Base-by-base conservation (phyloP, 2,888 invertebrate genomes). In the Orgyia antiqua region DNA sequence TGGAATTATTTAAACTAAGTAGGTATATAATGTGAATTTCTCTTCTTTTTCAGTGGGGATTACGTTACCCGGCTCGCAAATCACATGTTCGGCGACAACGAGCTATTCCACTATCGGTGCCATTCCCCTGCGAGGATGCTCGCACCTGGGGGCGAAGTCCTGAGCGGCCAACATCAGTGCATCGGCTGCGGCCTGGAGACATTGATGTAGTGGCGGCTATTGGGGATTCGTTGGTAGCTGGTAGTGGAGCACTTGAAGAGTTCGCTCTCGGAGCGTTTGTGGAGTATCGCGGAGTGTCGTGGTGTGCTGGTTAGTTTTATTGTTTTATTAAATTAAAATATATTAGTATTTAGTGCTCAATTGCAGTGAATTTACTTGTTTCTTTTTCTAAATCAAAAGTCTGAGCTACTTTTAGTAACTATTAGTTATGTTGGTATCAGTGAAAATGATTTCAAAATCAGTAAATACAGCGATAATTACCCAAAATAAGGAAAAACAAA, bases 211-310 rank as follows among this genome's bases (percentile, higher is more conserved):
- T 93, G 8, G 93, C 89, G 0, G 92, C 92, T 0, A 87, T 93
- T 45, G 93, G 93, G 0, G 93, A 93, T 66, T 92, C 92, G 1
- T 63, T 93, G 43, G 89, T 92, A 1, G 92, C 93, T 1, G 93
- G 90, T 18, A 93, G 90, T 47, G 93, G 93, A 1, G 93, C 93
- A 0, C 65, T 92, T 45, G 92, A 92, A 43, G 91, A 92, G 62
- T 92, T 87, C 56, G 92, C 93, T 1, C 69, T 92, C 2, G 92
- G 93, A 2, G 91, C 92, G 0, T 89, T 93, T 53, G 90, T 93
- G 39, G 93, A 93, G 62, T 90, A 92, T 42, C 74, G 93, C 29
- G 93, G 93, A 1, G 90, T 93, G 1, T 93, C 92, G 7, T 93
- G 92, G 92, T 92, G 91, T 66, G 89, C 89, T 51, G 91, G 91